A percentile compares a stretch with the other conserved stretches of the same genome.
These are phyloP conservation scores for Myotis findleyi DNA, from an alignment of 2,797 vertebrate species.

Conservation along the genomic window DNA sequence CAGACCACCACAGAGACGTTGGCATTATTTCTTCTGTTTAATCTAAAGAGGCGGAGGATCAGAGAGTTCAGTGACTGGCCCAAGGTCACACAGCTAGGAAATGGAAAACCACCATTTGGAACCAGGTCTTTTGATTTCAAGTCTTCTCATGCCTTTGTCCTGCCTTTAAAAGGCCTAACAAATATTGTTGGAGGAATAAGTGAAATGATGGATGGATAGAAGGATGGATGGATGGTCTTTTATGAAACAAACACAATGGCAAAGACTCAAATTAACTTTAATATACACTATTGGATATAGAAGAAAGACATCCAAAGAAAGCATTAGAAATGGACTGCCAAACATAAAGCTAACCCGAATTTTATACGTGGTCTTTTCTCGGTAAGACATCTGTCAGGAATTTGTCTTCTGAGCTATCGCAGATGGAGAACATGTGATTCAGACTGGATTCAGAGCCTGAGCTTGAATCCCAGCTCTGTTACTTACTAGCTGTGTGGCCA, in stretches of 20 bases:
- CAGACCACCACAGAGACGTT: neutral
- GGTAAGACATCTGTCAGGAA: neutral
- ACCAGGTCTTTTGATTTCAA: neutral
- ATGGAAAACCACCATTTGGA: neutral
- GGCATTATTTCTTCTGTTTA: neutral
- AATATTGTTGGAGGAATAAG: neutral
- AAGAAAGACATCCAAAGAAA: neutral
- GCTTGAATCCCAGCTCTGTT: neutral
- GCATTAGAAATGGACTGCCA: neutral
- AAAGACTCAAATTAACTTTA: conserved; percentile 8
- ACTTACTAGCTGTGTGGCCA: neutral
- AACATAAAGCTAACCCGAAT: neutral
- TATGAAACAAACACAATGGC: neutral
- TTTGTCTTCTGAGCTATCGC: neutral
- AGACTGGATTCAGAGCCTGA: neutral
- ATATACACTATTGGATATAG: neutral
- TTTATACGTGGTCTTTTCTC: neutral
- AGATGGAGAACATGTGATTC: neutral
- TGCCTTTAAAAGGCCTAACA: neutral
- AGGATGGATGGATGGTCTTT: neutral
- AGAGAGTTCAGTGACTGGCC: neutral
- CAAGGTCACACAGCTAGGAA: neutral
- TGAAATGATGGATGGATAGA: neutral
- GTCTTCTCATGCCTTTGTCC: neutral
- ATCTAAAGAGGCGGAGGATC: neutral